These are phyloP conservation scores for Parauchenoglanis ngamensis DNA, from an alignment of 2,797 vertebrate species.

Conservation along the genomic window DNA sequence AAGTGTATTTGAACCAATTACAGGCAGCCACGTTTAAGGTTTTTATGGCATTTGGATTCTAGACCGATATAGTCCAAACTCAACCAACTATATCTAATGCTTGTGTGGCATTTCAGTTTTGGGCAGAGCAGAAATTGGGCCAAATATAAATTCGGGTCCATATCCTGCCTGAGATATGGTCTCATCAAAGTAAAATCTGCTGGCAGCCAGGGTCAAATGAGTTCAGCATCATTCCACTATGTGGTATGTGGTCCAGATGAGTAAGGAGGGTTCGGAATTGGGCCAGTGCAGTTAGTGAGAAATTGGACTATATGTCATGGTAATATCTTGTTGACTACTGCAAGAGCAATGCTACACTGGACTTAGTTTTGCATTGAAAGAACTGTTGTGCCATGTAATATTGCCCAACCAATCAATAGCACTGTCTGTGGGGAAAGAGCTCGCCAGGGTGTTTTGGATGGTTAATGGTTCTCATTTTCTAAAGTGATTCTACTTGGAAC, in stretches of 20 bases:
- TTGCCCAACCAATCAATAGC: slow-evolving; percentile 20
- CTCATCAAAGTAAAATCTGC: neutral
- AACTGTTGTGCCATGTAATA: slow-evolving; percentile 13
- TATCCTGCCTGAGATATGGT: slow-evolving; percentile 3
- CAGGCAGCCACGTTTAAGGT: neutral
- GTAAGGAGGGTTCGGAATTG: neutral
- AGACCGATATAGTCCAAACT: neutral
- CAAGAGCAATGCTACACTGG: neutral
- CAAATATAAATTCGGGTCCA: neutral
- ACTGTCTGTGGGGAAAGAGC: neutral
- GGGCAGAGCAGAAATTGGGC: neutral
- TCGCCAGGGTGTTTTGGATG: neutral
- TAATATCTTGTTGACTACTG: neutral
- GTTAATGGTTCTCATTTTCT: neutral
- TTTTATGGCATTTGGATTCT: neutral
- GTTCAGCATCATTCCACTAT: neutral
- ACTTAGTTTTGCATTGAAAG: slow-evolving; percentile 10
- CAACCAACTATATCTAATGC: neutral
- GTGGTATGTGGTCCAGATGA: neutral
- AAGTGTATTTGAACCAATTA: neutral
- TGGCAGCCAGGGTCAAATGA: neutral
- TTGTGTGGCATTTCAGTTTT: neutral
- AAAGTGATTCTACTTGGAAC: neutral
- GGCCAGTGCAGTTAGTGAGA: neutral
- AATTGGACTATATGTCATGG: neutral